Evolutionary conservation across 1,140 invertebrate genomes (phyloP), one percentile per base, ranked within the genome.

Genomic region (Penaeus vannamei): DNA sequence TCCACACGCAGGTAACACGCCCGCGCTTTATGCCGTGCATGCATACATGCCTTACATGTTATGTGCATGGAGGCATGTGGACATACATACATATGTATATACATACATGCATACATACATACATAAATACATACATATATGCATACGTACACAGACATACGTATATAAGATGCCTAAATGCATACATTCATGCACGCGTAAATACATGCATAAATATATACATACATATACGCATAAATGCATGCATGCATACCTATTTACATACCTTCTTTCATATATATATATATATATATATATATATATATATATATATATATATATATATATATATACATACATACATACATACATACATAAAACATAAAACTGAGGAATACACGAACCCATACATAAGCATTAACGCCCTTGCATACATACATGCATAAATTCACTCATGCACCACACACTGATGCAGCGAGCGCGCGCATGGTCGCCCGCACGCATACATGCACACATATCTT

Each of bases 1-100:
- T 91, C 29, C 90, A 91, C 86, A 64, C 88, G 8, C 88, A 90
- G 84, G 86, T 87, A n/a, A 53, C 14, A 53, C 53, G 53, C 53
- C 53, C 53, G 53, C 53, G 17, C 53, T 14, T 8, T 53, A 2
- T 5, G 3, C 1, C 46, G 0, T 14, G 14, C 46, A 10, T 1
- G 17, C 5, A 53, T 17, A 1, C 53, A 10, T 53, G 8, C 53
- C 1, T 22, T 14, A 20, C 17, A 17, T 72, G 1, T 72, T 20
- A 20, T 12, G 8, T 12, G 12, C 17, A 72, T 20, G 36, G 2
- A 5, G 36, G 5, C 46, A 53, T 14, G 10, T 8, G 0, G 0
- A 5, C 46, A 53, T 53, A 14, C 46, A 10, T 14, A 10, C 46
- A 53, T 12, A 53, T 14, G 10, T 14, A 14, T 8, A 53, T 53